phyloP scores from a whole-genome alignment of 2,888 invertebrate species.

The Idaea biselata region DNA sequence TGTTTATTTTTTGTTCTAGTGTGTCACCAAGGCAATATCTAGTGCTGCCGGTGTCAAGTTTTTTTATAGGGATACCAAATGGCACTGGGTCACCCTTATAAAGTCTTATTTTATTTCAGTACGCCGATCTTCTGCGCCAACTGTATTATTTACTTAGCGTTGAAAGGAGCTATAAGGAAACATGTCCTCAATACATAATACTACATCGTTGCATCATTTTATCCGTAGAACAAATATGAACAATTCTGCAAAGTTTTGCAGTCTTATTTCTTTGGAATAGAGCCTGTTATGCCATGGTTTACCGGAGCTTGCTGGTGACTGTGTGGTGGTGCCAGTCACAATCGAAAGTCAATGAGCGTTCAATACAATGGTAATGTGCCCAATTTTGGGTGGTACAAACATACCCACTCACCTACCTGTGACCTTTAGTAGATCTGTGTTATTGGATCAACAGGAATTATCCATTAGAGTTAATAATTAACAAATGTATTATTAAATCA shows the following conservation, averaged over 20 bases:
- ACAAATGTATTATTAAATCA: no score
- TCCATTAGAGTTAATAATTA: background rate
- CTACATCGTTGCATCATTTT: background rate
- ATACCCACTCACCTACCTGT: conserved; percentile 37
- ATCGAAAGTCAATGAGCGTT: conserved; percentile 19
- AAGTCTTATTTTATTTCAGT: background rate
- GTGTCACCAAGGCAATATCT: no score
- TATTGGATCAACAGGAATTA: conserved; percentile 18
- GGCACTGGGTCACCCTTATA: no score
- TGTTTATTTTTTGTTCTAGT: no score
- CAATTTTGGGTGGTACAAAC: conserved; percentile 24
- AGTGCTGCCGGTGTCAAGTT: no score
- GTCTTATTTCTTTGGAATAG: background rate
- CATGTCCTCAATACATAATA: background rate
- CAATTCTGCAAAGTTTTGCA: background rate
- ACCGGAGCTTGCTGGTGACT: background rate
- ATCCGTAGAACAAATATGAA: background rate
- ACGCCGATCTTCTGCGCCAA: background rate
- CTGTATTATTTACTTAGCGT: background rate
- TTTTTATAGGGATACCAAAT: no score
- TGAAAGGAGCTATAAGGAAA: background rate
- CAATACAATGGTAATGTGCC: conserved; percentile 12
- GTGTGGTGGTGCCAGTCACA: conserved; percentile 18
- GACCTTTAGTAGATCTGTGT: conserved; percentile 33
- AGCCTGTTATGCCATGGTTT: background rate